These are phyloP conservation scores for Dinothrombium tinctorium DNA, from an alignment of 1,140 invertebrate species.

Conservation along the genomic window DNA sequence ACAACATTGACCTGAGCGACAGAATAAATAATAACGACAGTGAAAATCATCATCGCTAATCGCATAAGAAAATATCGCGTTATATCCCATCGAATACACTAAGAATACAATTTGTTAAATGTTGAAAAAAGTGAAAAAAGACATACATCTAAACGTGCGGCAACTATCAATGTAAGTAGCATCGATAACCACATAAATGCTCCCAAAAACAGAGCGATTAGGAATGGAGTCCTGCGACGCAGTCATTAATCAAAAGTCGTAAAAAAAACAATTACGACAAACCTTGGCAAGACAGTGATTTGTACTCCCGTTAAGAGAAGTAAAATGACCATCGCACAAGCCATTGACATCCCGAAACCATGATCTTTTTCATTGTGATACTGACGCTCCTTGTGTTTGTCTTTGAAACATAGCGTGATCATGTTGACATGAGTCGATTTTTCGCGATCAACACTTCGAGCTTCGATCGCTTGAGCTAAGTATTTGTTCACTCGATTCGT, in stretches of 20 bases:
- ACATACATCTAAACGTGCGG: slow-evolving; percentile 38
- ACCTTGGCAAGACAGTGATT: slow-evolving; percentile 20
- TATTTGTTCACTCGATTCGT: slow-evolving; percentile 73
- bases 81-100: slow-evolving; percentile 52
- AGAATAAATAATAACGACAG: slow-evolving; percentile 54
- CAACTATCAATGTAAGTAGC: slow-evolving; percentile 55
- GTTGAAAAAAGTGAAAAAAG: slow-evolving; percentile 5
- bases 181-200: slow-evolving; percentile 66
- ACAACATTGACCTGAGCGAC: slow-evolving; percentile 75
- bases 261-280: neutral
- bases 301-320: slow-evolving; percentile 23
- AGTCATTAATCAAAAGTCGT: neutral
- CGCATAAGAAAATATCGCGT: slow-evolving; percentile 50
- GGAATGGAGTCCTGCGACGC: slow-evolving; percentile 43
- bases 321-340: slow-evolving; percentile 34
- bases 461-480: slow-evolving; percentile 64
- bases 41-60: slow-evolving; percentile 58
- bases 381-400: slow-evolving; percentile 48
- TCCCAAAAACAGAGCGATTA: slow-evolving; percentile 54
- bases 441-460: slow-evolving; percentile 62
- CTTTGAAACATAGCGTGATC: slow-evolving; percentile 55
- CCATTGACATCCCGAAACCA: slow-evolving; percentile 41
- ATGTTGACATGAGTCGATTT: slow-evolving; percentile 65
- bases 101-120: slow-evolving; percentile 12
- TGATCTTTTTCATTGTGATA: slow-evolving; percentile 43